A percentile compares a stretch with the other conserved stretches of the same genome.
Conservation (phyloP, 2,888 invertebrate genomes). For the Heliconius hortense region DNA sequence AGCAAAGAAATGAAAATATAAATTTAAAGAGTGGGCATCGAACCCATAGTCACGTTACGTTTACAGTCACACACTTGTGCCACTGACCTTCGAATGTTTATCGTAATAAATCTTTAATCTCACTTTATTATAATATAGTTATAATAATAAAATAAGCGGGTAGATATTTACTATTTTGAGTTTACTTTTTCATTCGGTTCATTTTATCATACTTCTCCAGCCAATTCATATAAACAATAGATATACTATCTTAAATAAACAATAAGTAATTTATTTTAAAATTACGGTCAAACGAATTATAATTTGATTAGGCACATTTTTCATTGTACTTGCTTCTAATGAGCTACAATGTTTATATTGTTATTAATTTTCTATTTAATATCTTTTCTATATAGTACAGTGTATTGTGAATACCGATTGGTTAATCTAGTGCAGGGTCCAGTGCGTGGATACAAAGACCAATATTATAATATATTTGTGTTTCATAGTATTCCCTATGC, state of each 20-base stretch:
- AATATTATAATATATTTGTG: conserved; percentile 46
- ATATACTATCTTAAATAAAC: not conserved
- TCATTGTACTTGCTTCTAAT: not conserved
- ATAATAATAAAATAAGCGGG: not conserved
- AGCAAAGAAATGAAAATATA: too few relatives aligned
- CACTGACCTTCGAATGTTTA: too few relatives aligned
- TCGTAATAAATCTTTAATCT: not conserved
- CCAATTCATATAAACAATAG: not conserved
- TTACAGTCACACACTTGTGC: too few relatives aligned
- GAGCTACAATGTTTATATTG: conserved; percentile 1
- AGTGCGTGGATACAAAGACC: conserved; percentile 52
- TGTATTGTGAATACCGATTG: conserved; percentile 32
- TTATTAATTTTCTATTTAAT: conserved; percentile 7
- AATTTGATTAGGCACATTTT: not conserved
- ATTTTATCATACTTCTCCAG: not conserved
- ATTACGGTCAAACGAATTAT: not conserved
- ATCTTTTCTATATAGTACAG: conserved; percentile 10
- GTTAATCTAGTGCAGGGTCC: conserved; percentile 53
- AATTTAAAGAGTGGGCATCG: too few relatives aligned
- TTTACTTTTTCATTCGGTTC: too few relatives aligned
- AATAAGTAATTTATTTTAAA: not conserved
- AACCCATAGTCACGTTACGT: too few relatives aligned
- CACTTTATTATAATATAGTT: not conserved
- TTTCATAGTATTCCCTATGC: conserved; percentile 64
- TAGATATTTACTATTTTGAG: not conserved